Evolutionary conservation across 2,797 vertebrate genomes (phyloP), one percentile per base, ranked within the genome.

Genomic region (Ctenosaura bakeri): DNA sequence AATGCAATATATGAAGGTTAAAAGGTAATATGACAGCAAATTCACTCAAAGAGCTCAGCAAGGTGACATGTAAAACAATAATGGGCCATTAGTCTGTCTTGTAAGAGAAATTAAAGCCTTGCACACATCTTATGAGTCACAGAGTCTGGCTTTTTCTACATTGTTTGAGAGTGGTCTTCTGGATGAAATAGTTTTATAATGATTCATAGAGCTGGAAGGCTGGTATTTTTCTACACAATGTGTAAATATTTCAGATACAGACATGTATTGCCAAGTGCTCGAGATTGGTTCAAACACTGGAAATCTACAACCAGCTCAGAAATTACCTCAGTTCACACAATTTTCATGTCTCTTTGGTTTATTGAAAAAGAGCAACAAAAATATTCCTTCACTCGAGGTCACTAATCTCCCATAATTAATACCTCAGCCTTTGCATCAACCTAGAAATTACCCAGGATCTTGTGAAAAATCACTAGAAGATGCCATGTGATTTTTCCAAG

Each of bases 1-100:
- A 97, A 97, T 97, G 94, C 92, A 97, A 97, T 97, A 97, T 94
- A 94, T 89, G 92, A 82, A 96, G 79, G 85, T 87, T 97, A 94
- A 96, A 95, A 97, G 96, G 97, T 97, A 96, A 97, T 96, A 96
- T 96, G 96, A 96, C 96, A 96, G 96, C 96, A 97, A 96, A 97
- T 97, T 97, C 96, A 92, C 95, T 59, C 90, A 95, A 97, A 97
- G 96, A 96, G 96, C 94, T 94, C 90, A 94, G 93, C 95, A 97
- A 97, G 96, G 96, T 97, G 96, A 77, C 94, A 95, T 95, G 93
- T 96, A 96, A 97, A 97, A 96, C 95, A 97, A 96, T 97, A 97
- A 97, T 96, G 91, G 93, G 76, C 94, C 96, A 97, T 97, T 97
- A 97, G 93, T 88, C 95, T 97, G 94, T 97, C 96, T 97, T 96